phyloP scores from a whole-genome alignment of 2,888 invertebrate species.

The Theristus sp. region DNA sequence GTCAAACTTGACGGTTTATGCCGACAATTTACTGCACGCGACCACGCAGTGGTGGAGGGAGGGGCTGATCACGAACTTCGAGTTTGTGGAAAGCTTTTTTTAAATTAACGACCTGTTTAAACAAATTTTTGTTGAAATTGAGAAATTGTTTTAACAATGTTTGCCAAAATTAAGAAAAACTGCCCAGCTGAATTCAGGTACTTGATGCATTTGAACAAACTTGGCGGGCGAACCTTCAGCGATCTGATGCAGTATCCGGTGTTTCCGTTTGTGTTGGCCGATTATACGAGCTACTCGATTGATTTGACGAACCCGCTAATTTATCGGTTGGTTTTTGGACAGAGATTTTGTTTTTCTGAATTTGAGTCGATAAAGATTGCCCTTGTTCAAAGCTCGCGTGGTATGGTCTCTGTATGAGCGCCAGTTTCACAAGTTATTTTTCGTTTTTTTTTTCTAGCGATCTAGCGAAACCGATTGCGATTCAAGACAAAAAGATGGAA shows the following conservation, averaged over 20 bases:
- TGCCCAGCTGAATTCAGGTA: conserved; percentile 36
- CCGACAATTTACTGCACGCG: conserved; percentile 20
- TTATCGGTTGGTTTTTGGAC: conserved; percentile 38
- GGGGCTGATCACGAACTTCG: conserved; percentile 67
- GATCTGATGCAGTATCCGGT: conserved; percentile 99
- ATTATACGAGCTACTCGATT: conserved; percentile 63
- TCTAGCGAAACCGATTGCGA: conserved; percentile 65
- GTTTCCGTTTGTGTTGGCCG: conserved; percentile 93
- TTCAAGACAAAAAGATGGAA: conserved; percentile 62
- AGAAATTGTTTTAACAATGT: too few relatives aligned
- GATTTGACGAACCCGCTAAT: conserved; percentile 49
- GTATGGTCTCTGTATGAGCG: background rate
- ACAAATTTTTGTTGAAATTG: too few relatives aligned
- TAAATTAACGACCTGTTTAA: too few relatives aligned
- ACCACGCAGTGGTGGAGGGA: conserved; percentile 58
- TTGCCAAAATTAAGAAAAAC: too few relatives aligned
- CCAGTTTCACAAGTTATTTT: background rate
- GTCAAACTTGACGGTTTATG: conserved; percentile 10
- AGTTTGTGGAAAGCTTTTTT: too few relatives aligned
- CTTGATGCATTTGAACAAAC: conserved; percentile 89
- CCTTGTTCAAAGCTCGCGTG: background rate
- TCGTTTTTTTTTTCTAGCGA: conserved; percentile 39
- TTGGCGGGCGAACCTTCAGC: conserved; percentile 93
- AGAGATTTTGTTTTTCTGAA: too few relatives aligned
- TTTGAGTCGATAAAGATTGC: background rate